Evolutionary conservation across 2,888 invertebrate genomes (phyloP).

Genomic region (Mallateleia sp.): DNA sequence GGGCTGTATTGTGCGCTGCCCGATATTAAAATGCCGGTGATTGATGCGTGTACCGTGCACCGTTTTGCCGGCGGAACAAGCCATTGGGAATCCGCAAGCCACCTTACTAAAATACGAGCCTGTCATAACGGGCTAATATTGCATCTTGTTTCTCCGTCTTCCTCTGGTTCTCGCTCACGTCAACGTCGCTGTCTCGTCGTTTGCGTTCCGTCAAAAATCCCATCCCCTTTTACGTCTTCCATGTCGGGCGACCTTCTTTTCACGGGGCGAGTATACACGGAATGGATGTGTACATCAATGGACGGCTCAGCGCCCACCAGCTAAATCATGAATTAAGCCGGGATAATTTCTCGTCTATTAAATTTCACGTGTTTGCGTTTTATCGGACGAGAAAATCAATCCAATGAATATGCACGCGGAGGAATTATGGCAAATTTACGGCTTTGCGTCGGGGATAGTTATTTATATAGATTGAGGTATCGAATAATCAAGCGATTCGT

Average conservation of each 20-base stretch:
- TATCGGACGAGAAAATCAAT: conserved; percentile 51
- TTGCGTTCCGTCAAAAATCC: conserved; percentile 13
- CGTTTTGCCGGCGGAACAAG: conserved; percentile 80
- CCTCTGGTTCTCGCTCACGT: conserved; percentile 18
- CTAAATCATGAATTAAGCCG: conserved; percentile 43
- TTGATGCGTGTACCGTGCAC: conserved; percentile 89
- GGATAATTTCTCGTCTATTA: conserved; percentile 54
- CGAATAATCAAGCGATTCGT: not conserved
- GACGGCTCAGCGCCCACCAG: not conserved
- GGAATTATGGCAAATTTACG: conserved; percentile 50
- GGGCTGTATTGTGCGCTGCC: conserved; percentile 88
- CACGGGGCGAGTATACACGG: not conserved
- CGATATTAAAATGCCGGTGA: conserved; percentile 90
- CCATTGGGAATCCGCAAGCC: conserved; percentile 81
- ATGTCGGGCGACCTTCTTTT: not conserved
- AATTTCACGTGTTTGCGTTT: conserved; percentile 41
- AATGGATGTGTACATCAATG: not conserved
- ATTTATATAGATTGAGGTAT: conserved; percentile 28
- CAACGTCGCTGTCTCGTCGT: conserved; percentile 58
- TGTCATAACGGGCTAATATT: conserved; percentile 88
- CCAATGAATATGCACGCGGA: conserved; percentile 38
- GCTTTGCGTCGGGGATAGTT: conserved; percentile 27
- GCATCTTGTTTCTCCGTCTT: conserved; percentile 83
- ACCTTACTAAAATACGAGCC: conserved; percentile 86
- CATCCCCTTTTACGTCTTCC: conserved; percentile 50